phyloP scores from a whole-genome alignment of 2,888 invertebrate genomes.

The Chydorus sphaericus region DNA sequence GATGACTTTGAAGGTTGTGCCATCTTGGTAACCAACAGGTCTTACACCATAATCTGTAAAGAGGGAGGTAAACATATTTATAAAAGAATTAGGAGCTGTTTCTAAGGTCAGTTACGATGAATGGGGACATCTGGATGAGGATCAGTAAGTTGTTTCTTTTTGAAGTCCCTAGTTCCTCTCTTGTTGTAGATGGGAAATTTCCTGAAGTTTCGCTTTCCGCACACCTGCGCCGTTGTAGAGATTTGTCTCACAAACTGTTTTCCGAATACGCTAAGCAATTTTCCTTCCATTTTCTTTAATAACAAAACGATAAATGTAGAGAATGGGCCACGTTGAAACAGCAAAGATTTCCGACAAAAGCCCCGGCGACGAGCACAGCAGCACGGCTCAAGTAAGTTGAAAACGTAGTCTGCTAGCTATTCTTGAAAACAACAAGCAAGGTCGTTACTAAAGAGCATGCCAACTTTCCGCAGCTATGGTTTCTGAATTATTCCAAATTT shows the following conservation, averaged over 20 bases:
- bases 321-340: too few relatives aligned
- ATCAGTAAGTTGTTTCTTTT: conserved; percentile 38
- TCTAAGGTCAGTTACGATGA: conserved; percentile 35
- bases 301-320: too few relatives aligned
- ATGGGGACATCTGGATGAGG: conserved; percentile 48
- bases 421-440: too few relatives aligned
- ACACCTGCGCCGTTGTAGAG: conserved; percentile 15
- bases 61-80: background rate
- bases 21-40: conserved; percentile 41
- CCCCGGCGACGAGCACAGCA: too few relatives aligned
- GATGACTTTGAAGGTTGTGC: conserved; percentile 43
- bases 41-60: conserved; percentile 48
- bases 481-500: too few relatives aligned
- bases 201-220: conserved; percentile 65
- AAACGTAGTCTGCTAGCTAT: too few relatives aligned
- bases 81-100: background rate
- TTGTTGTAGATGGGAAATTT: conserved; percentile 64
- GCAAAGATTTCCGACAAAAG: too few relatives aligned
- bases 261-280: background rate
- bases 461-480: too few relatives aligned
- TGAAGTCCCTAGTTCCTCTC: conserved; percentile 52
- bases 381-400: too few relatives aligned
- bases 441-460: too few relatives aligned
- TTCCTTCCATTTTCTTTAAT: background rate
- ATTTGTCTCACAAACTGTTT: background rate